Evolutionary conservation across 2,888 invertebrate species (phyloP).

Genomic region (Athalia cordata): DNA sequence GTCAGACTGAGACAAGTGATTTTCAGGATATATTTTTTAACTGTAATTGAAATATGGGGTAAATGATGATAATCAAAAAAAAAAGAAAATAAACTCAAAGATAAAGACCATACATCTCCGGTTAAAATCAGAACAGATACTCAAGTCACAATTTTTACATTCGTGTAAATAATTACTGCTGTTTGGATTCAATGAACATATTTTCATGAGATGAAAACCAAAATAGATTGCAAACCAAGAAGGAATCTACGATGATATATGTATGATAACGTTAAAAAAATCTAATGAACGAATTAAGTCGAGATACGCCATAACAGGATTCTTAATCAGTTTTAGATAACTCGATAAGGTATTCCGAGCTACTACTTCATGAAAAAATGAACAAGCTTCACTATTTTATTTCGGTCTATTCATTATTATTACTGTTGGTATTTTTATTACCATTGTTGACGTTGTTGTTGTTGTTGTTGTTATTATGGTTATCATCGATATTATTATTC

Average conservation of each 20-base stretch:
- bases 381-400: slow-evolving; percentile 61
- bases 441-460: slow-evolving; percentile 64
- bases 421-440: slow-evolving; percentile 47
- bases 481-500: slow-evolving; percentile 44
- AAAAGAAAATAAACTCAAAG: slow-evolving; percentile 64
- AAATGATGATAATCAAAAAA: slow-evolving; percentile 59
- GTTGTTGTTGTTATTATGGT: slow-evolving; percentile 51
- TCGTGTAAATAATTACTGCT: slow-evolving; percentile 54
- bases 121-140: slow-evolving; percentile 16
- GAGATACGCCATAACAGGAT: slow-evolving; percentile 1
- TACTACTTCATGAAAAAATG: slow-evolving; percentile 61
- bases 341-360: slow-evolving; percentile 51
- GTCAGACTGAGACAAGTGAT: slow-evolving; percentile 57
- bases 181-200: slow-evolving; percentile 45
- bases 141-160: slow-evolving; percentile 59
- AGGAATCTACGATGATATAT: no score
- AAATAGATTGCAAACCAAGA: no score
- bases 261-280: no score
- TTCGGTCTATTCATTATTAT: slow-evolving; percentile 49
- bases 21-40: slow-evolving; percentile 36
- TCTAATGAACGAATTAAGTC: background rate
- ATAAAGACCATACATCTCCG: background rate
- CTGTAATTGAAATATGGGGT: slow-evolving; percentile 54
- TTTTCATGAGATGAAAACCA: background rate
- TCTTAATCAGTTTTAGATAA: slow-evolving; percentile 29